phyloP scores from a whole-genome alignment of 2,113 vertebrate genomes.

The Myiopsitta monachus region DNA sequence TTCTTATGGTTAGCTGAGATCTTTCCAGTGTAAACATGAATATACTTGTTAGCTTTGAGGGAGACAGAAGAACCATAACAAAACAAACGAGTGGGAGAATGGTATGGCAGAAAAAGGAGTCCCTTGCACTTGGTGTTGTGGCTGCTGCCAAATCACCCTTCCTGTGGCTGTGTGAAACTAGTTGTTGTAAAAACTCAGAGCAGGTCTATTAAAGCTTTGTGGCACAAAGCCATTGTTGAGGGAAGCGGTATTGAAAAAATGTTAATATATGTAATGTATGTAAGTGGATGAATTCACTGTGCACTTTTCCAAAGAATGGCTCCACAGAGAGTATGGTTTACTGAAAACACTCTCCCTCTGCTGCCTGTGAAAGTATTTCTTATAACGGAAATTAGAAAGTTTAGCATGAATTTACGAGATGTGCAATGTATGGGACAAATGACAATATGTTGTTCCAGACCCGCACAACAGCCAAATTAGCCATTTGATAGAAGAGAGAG shows the following conservation, averaged over 20 bases:
- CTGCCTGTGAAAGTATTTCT: neutral
- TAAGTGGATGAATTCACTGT: neutral
- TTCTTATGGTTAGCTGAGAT: neutral
- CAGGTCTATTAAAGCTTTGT: neutral
- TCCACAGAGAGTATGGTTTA: no score
- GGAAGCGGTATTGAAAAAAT: neutral
- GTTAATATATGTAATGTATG: neutral
- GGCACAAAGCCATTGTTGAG: neutral
- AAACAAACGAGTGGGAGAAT: neutral
- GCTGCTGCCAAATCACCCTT: neutral
- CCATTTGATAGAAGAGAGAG: neutral
- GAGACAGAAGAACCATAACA: neutral
- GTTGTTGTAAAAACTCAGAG: neutral
- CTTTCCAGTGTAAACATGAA: neutral
- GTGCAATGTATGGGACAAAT: neutral
- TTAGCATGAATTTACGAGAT: neutral
- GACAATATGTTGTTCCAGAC: neutral
- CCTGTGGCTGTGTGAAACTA: neutral
- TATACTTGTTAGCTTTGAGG: neutral
- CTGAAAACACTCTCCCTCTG: neutral
- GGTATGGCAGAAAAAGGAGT: neutral
- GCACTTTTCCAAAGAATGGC: neutral
- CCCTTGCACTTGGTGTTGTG: fast-evolving
- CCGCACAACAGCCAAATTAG: fast-evolving
- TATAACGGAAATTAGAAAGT: neutral